A percentile compares a stretch with the other conserved stretches of the same genome.
Conservation (phyloP, 2,888 invertebrate species). For the Drosophila acutilabella region DNA sequence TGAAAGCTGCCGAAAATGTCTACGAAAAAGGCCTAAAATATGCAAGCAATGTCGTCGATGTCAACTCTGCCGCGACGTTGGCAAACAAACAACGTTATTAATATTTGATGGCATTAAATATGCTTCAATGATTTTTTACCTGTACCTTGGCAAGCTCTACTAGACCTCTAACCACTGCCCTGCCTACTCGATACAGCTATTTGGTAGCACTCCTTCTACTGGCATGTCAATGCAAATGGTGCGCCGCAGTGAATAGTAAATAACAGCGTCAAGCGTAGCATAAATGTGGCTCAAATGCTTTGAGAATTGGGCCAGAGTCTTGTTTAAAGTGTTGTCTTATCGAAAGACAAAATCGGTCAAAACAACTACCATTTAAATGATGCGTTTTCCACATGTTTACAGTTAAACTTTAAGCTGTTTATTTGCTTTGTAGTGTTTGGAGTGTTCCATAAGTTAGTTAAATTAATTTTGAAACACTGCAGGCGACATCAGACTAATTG, state of each 20-base stretch:
- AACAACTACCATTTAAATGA: conserved; percentile 46
- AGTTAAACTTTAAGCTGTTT: conserved; percentile 11
- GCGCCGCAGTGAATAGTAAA: conserved; percentile 69
- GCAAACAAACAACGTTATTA: conserved; percentile 61
- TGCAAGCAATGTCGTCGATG: conserved; percentile 52
- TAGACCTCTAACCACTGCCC: background rate
- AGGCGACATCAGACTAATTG: conserved; percentile 62
- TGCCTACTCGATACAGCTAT: conserved; percentile 6
- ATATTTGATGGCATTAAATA: conserved; percentile 79
- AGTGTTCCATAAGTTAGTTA: conserved; percentile 29
- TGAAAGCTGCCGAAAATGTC: conserved; percentile 29
- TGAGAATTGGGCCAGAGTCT: conserved; percentile 12
- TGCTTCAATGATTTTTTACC: conserved; percentile 67
- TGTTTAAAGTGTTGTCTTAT: conserved; percentile 28
- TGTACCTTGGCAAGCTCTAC: background rate
- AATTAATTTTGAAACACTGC: conserved; percentile 60
- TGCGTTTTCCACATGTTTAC: background rate
- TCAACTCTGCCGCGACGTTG: conserved; percentile 39
- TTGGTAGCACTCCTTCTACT: conserved; percentile 7
- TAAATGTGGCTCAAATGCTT: conserved; percentile 46
- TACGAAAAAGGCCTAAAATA: conserved; percentile 51
- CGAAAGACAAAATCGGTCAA: conserved; percentile 36
- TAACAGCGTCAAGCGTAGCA: conserved; percentile 58
- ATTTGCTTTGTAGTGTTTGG: conserved; percentile 5
- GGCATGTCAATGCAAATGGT: conserved; percentile 58